phyloP scores from a whole-genome alignment of 2,888 invertebrate species.

The Hirtodrosophila cameraria region DNA sequence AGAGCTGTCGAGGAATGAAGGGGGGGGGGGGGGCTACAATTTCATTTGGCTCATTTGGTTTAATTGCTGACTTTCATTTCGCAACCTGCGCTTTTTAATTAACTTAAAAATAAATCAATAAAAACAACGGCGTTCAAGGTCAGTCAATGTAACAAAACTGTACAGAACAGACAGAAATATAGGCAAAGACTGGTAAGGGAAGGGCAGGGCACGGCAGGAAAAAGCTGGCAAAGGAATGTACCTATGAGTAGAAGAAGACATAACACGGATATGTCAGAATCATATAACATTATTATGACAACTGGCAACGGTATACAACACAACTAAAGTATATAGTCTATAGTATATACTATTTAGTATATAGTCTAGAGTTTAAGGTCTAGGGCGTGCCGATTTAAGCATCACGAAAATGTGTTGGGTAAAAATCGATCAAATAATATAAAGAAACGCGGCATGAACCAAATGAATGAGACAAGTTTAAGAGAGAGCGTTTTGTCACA shows the following conservation, averaged over 20 bases:
- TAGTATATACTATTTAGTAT: neutral
- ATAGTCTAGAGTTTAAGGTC: slow-evolving; percentile 4
- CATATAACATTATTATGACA: slow-evolving; percentile 62
- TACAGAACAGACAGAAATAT: slow-evolving; percentile 4
- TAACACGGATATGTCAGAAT: slow-evolving; percentile 27
- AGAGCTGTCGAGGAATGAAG: neutral
- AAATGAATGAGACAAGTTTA: slow-evolving; percentile 1
- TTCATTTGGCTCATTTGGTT: slow-evolving; percentile 51
- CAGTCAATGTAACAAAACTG: slow-evolving; percentile 22
- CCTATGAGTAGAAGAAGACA: slow-evolving; percentile 4
- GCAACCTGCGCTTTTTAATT: slow-evolving; percentile 64
- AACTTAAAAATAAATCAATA: slow-evolving; percentile 71
- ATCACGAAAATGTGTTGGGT: slow-evolving; percentile 41
- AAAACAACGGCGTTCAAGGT: slow-evolving; percentile 54
- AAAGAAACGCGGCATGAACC: slow-evolving; percentile 21
- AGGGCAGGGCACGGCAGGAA: neutral
- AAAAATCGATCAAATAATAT: slow-evolving; percentile 64
- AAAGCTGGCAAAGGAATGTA: too few species aligned
- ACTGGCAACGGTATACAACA: slow-evolving; percentile 14
- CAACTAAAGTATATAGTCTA: slow-evolving; percentile 13
- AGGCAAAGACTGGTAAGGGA: neutral
- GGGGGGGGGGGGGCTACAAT: slow-evolving; percentile 2
- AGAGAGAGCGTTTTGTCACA: neutral
- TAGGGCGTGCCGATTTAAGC: slow-evolving; percentile 36
- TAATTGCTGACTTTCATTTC: slow-evolving; percentile 46